These are phyloP conservation scores for Schizotus pectinicornis DNA, from an alignment of 2,888 invertebrate genomes.

Conservation along the genomic window DNA sequence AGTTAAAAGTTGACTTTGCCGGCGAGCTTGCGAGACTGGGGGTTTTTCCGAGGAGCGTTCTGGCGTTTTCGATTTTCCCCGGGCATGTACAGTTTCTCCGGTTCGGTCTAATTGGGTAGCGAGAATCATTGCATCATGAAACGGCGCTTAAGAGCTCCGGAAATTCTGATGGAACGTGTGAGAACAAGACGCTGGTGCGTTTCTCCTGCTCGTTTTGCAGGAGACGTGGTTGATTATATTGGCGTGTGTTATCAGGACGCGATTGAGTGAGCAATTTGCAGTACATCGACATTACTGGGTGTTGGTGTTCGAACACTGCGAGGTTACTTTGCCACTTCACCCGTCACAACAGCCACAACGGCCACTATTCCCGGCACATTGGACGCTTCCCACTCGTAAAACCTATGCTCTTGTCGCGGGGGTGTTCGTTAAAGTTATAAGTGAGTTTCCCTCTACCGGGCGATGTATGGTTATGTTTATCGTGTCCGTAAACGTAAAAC, in stretches of 20 bases:
- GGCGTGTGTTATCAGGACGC: conserved; percentile 37
- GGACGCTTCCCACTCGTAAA: conserved; percentile 21
- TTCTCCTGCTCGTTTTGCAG: conserved; percentile 4
- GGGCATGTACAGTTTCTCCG: background rate
- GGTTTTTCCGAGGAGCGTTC: too few relatives aligned
- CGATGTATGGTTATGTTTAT: conserved; percentile 19
- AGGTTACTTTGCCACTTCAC: conserved; percentile 32
- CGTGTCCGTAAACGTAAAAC: conserved; percentile 17
- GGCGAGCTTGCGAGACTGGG: too few relatives aligned
- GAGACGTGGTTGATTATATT: conserved; percentile 40
- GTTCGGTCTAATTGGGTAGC: conserved; percentile 1
- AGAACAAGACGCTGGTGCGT: conserved; percentile 3
- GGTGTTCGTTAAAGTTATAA: conserved; percentile 23
- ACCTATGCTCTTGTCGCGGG: conserved; percentile 15
- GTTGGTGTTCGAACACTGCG: background rate
- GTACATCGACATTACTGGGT: conserved; percentile 16
- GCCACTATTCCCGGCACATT: conserved; percentile 19
- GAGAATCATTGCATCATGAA: conserved; percentile 1
- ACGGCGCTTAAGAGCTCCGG: background rate
- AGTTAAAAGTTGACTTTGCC: too few relatives aligned
- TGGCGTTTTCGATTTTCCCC: too few relatives aligned
- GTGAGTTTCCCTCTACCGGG: conserved; percentile 12
- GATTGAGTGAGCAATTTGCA: conserved; percentile 45
- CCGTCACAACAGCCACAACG: conserved; percentile 30
- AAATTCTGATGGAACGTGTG: conserved; percentile 9